Evolutionary conservation across 2,888 invertebrate genomes (phyloP), one percentile per base, ranked within the genome.

Genomic region (Nemotelus pantherinus): DNA sequence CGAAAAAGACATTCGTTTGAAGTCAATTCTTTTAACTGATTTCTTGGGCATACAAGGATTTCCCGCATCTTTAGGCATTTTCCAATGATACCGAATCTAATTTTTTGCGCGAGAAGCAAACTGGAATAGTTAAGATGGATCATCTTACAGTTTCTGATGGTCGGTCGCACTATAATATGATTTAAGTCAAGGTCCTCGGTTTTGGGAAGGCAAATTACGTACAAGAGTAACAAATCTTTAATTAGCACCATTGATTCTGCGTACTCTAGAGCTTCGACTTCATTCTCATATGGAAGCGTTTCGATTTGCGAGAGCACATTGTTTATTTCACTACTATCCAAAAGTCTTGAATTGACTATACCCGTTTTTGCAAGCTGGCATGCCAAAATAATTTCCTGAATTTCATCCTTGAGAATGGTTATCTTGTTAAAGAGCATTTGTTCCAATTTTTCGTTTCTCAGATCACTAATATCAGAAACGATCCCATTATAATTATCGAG

Each of bases 221-320:
- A 70, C 48, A 67, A 48, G 4, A 67, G 67, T 39, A 39, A 4
- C 6, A 80, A 76, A 44, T 53, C 74, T 60, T 81, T 82, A 25
- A 76, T 77, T 9, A 80, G 76, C 25, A 81, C 67, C 7, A 76
- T 58, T 3, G 80, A 80, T 70, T 58, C 67, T 41, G 80, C 80
- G 80, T 77, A 70, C 39, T 70, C 53, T 9, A 70, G 53, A 2
- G 70, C 70, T 9, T 70, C 55, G 47, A 70, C 39, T 47, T 75
- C 77, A 44, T 81, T 81, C 3, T 43, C 44, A 50, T 80, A 80
- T 2, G 80, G 79, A 45, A 81, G 70, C 0, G 80, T 80, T 57
- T 81, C 79, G 0, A 78, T 25, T 64, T 80, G 79, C 0, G 67
- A 63, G 5, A 75, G 50, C 3, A 64, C 4, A 9, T 75, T 64